Base-by-base conservation (phyloP, 1,140 invertebrate genomes). In the Nebria ingens region DNA sequence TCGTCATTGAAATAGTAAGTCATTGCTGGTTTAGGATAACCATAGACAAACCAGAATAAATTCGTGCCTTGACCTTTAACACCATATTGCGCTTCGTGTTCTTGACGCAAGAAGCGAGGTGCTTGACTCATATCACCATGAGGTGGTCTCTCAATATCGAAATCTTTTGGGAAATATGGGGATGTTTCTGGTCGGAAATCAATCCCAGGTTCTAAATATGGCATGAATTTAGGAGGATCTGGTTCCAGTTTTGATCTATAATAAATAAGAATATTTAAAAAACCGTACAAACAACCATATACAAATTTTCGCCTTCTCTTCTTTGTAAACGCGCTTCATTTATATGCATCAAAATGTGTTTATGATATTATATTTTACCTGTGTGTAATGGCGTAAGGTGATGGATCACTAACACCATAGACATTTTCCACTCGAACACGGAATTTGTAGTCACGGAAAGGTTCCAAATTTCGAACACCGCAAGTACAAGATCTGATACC, bases 341-440 rank as follows among this genome's bases (percentile, higher is more conserved):
- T 17, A 21, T 40, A 34, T 58, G 38, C 9, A 25, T 20, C 54
- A 25, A 19, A 58, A 56, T 19, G 40, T 49, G 17, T 51, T n/a
- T n/a, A n/a, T n/a, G n/a, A n/a, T n/a, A n/a, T n/a, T n/a, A n/a
- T n/a, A n/a, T n/a, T n/a, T 55, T 61, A 73, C 69, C 79, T 77
- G 63, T 87, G 87, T 0, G 91, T 93, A 53, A 85, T 79, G 0
- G 85, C 86, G 66, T 83, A 91, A 3, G 91, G 91, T 22, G 89
- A 93, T 0, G 94, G 93, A 67, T 97, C 93, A 69, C 91, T 94
- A n/a, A 96, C 81, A n/a, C 93, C 94, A 65, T 91, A 92, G 69
- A 93, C 91, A 68, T 97, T 97, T 66, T 96, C 92, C 1, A 96
- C 93, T n/a, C 93, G 80, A 21, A 97, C 81, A 45, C 93, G 77